Percentiles rank a stretch among this genome's conserved stretches.
Conservation (phyloP, 2,113 vertebrate genomes). For the Chionodraco myersi region DNA sequence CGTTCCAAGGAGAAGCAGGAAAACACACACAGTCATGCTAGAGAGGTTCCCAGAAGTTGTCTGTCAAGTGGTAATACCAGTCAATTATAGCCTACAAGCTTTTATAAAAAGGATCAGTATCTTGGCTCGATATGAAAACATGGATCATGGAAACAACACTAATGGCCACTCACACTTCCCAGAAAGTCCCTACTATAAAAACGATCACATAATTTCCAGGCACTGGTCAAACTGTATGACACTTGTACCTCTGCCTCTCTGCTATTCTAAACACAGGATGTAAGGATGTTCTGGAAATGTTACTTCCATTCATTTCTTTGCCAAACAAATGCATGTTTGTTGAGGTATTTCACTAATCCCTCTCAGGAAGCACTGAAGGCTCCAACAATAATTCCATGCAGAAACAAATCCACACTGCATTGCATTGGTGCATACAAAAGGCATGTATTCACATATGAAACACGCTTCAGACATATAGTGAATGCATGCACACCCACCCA, state of each 20-base stretch:
- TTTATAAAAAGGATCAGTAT: slow-evolving; percentile 19
- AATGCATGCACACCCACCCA: slow-evolving; percentile 47
- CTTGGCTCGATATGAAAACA: slow-evolving; percentile 26
- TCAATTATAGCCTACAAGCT: slow-evolving; percentile 36
- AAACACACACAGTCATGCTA: slow-evolving; percentile 14
- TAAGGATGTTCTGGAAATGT: not conserved
- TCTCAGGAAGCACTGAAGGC: not conserved
- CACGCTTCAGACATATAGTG: slow-evolving; percentile 11
- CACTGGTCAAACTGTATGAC: not conserved
- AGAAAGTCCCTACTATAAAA: slow-evolving; percentile 6
- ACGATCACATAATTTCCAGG: slow-evolving; percentile 8
- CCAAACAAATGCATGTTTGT: not conserved
- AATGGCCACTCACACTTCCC: not conserved
- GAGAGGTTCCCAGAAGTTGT: slow-evolving; percentile 50
- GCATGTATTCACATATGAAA: slow-evolving; percentile 35
- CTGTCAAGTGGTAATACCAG: slow-evolving; percentile 42
- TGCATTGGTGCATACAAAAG: slow-evolving; percentile 20
- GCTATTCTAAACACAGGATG: not conserved
- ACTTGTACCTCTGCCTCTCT: slow-evolving; percentile 4
- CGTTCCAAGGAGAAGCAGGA: slow-evolving; percentile 38
- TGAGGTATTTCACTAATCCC: not conserved
- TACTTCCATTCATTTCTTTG: not conserved
- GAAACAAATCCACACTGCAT: slow-evolving; percentile 14
- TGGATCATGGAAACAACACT: slow-evolving; percentile 9
- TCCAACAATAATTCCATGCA: not conserved